A percentile compares a stretch with the other conserved stretches of the same genome.
Evolutionary conservation across 2,113 vertebrate species (phyloP).

Genomic region (Gadus chalcogrammus): DNA sequence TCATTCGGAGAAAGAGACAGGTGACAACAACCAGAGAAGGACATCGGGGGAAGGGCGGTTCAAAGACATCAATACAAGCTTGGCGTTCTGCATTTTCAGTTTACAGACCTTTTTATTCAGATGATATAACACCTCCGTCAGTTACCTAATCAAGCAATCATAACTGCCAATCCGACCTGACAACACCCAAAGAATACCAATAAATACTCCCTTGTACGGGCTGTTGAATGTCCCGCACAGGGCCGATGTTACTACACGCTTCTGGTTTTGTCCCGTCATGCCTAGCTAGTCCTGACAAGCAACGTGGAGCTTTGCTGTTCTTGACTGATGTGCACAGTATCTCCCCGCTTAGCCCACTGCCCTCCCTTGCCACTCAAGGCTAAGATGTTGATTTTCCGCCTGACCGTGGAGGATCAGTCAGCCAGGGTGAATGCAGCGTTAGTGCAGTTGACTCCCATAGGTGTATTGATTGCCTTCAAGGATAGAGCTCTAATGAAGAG

Average conservation of each 20-base stretch:
- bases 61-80: constrained; percentile 8
- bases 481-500: constrained; percentile 42
- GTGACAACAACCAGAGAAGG: neutral
- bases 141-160: neutral
- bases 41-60: constrained; percentile 8
- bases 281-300: constrained; percentile 6
- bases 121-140: neutral
- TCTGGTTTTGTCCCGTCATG: neutral
- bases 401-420: constrained; percentile 7
- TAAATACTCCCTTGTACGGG: constrained; percentile 10
- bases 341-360: constrained; percentile 2
- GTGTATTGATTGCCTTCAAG: constrained; percentile 42
- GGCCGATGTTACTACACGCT: neutral
- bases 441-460: constrained; percentile 22
- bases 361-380: constrained; percentile 29
- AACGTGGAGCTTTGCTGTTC: constrained; percentile 8
- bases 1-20: constrained; percentile 7
- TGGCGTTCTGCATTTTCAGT: neutral
- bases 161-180: too few relatives aligned
- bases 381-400: constrained; percentile 29
- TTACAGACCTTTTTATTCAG: neutral
- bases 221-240: neutral
- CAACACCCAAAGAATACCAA: neutral
- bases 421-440: neutral
- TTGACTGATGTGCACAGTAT: neutral